Percentiles rank a stretch among this genome's conserved stretches.
Evolutionary conservation across 2,888 invertebrate genomes (phyloP).

Genomic region (Netelia fuscicornis): DNA sequence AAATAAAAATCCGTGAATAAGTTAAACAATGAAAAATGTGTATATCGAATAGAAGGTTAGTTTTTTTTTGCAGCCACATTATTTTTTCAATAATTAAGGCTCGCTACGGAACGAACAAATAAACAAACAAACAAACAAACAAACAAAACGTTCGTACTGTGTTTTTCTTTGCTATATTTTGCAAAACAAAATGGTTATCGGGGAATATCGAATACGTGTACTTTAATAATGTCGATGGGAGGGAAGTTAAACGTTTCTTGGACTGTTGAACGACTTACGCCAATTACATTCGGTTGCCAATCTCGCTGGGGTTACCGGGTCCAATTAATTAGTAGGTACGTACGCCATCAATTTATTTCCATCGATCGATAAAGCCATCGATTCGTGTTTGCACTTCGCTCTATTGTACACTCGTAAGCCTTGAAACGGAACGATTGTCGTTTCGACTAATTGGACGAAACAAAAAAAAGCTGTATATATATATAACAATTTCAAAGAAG

Average conservation of each 20-base stretch:
- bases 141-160: not conserved
- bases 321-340: constrained; percentile 49
- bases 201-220: no score
- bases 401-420: constrained; percentile 12
- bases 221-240: not conserved
- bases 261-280: constrained; percentile 22
- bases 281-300: constrained; percentile 56
- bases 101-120: not conserved
- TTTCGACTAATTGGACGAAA: constrained; percentile 30
- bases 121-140: not conserved
- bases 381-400: not conserved
- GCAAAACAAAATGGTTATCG: not conserved
- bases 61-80: no score
- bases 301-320: constrained; percentile 21
- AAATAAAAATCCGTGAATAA: not conserved
- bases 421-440: not conserved
- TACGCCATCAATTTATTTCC: constrained; percentile 58
- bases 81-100: not conserved
- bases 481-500: not conserved
- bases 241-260: constrained; percentile 10
- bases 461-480: not conserved
- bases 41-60: no score
- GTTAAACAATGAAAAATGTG: no score
- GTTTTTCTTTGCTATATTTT: not conserved
- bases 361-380: constrained; percentile 33